Evolutionary conservation across 2,888 invertebrate species (phyloP), one percentile per base, ranked within the genome.

Genomic region (Meteorus colon): DNA sequence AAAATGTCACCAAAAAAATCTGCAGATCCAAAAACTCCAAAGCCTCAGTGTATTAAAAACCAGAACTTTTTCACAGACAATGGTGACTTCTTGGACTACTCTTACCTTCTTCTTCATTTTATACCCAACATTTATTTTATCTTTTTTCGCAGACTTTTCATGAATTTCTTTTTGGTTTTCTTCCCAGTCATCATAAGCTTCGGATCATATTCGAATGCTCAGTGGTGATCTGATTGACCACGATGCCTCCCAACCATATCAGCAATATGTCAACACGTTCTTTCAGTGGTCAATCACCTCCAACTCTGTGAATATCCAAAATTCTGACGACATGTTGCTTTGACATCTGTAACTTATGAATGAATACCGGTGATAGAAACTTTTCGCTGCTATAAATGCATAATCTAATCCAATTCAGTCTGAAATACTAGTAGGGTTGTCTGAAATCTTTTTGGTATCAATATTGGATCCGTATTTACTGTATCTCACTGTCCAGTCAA

Each of bases 281-380:
- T 59, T 14, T 55, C 6, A 69, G 19, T 3, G 69, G 55, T 55
- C 69, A 69, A 55, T 55, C 55, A 34, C 34, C 31, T 12, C 55
- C 31, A 12, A n/a, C 16, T 14, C 19, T 4, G 29, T n/a, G 27
- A 29, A 31, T 19, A 69, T 31, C 34, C 6, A 12, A 19, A 55
- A 8, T 16, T 16, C 6, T n/a, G n/a, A 10, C 1, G n/a, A 69
- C 16, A 3, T 19, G 34, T 31, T 51, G 16, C 1, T 12, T 27
- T n/a, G 69, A 55, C 4, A 48, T 1, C 10, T 67, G 45, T 8
- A 45, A 29, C 16, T 48, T n/a, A 16, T 62, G 2, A 2, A 14
- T 14, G 29, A 62, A 29, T 27, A 1, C 27, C 1, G 8, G 14
- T 27, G 6, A 6, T 4, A 27, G 3, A 62, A 27, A 4, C 5